Evolutionary conservation across 2,797 vertebrate species (phyloP).

Genomic region (Synaphobranchus kaupii): DNA sequence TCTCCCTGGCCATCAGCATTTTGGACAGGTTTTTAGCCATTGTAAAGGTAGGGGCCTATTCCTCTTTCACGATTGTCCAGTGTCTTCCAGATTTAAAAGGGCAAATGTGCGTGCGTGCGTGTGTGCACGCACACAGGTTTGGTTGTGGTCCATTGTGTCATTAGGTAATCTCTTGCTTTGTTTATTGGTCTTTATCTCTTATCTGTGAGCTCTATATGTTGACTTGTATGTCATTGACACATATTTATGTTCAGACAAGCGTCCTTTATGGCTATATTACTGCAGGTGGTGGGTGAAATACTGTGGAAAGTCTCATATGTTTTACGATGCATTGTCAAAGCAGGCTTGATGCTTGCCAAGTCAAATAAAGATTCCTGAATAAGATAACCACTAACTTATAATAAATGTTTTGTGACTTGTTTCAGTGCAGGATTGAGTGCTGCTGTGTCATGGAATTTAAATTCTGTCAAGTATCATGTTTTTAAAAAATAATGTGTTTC

Average conservation of each 20-base stretch:
- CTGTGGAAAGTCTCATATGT: not conserved
- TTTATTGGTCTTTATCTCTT: not conserved
- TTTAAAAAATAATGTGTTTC: not conserved
- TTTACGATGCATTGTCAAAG: slow-evolving; percentile 9
- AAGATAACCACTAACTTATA: not conserved
- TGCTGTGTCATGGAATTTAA: not conserved
- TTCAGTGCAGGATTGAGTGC: not conserved
- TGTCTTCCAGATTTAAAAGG: not conserved
- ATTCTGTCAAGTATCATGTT: not conserved
- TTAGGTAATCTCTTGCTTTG: not conserved
- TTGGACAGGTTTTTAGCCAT: slow-evolving; percentile 93
- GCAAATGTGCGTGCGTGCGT: not conserved
- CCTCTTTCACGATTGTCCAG: not conserved
- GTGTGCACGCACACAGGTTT: not conserved
- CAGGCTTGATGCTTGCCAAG: not conserved
- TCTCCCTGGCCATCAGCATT: slow-evolving; percentile 90
- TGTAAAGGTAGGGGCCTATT: slow-evolving; percentile 82
- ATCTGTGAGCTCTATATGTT: not conserved
- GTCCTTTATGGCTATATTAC: slow-evolving; percentile 8
- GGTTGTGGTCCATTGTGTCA: not conserved
- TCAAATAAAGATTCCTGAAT: not conserved
- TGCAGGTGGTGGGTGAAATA: not conserved
- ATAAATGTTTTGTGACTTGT: not conserved
- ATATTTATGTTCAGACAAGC: not conserved
- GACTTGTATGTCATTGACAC: not conserved